Conservation (phyloP, 2,113 vertebrate species). For the Upupa epops region DNA sequence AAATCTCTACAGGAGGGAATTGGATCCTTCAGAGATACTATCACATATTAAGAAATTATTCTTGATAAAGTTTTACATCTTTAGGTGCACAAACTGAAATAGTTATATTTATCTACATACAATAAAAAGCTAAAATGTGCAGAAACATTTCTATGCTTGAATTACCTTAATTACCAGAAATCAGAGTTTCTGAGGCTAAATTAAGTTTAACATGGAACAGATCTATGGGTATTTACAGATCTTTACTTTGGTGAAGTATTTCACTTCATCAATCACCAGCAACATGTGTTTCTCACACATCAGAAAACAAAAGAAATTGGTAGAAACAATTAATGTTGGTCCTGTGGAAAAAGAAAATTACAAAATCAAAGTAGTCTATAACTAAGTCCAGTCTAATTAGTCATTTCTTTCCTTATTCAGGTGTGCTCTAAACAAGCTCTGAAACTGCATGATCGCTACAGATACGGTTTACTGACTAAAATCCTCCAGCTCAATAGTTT, state of each 20-base stretch:
- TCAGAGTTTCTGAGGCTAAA: not conserved
- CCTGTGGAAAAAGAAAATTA: not conserved
- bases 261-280: not conserved
- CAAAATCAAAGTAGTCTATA: not conserved
- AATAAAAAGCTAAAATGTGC: not conserved
- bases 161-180: not conserved
- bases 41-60: not conserved
- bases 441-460: not conserved
- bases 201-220: not conserved
- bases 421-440: not conserved
- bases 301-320: not conserved
- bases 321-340: not conserved
- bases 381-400: not conserved
- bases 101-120: not conserved
- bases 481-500: not conserved
- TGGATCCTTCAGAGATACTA: not conserved
- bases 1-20: too few relatives aligned
- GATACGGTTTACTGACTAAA: not conserved
- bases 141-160: not conserved
- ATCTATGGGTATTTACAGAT: not conserved
- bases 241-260: not conserved
- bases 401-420: not conserved
- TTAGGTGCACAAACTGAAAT: fast-evolving
- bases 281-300: not conserved
- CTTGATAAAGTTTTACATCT: not conserved